Base-by-base conservation (phyloP, 2,113 vertebrate species). In the Rhadina sibilatrix region DNA sequence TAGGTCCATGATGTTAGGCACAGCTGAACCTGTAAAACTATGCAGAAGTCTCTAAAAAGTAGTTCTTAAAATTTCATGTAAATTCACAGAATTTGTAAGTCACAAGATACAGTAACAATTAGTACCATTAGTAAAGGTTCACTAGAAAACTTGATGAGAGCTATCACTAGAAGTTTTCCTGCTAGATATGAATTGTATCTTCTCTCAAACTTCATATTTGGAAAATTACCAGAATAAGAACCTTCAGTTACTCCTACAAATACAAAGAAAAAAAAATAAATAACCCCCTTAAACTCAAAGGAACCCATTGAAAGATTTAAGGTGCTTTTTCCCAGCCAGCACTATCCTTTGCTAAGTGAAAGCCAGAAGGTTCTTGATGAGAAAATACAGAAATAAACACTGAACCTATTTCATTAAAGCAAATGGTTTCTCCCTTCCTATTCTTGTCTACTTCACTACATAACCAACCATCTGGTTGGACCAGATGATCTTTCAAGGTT, bases 381-480 rank as follows among this genome's bases (percentile, higher is more conserved):
- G 78, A 79, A 83, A 19, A 74, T 12, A 71, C 24, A 93, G 49
- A 92, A 93, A 80, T 54, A 61, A 81, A 75, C 20, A 61, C 11
- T 28, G 31, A 35, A 31, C 24, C 47, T 65, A 78, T 33, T 83
- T 91, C 63, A 85, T 66, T 47, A 59, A 49, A 90, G 38, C 27
- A 50, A 90, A 84, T 21, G 22, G 24, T 28, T 95, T 82, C 37
- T 89, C 40, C 83, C 70, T 90, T 93, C 78, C 40, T 93, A 70
- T 82, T 90, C 78, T 83, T 63, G 59, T 25, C 60, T 63, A 60
- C 52, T 68, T 69, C 28, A 53, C 86, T 60, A 75, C 30, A 89
- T 53, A 92, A 70, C 14, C 50, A 93, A 75, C 78, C 91, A 90
- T 85, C 85, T 94, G 94, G 86, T 35, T 63, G 38, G 82, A 90